Conservation (phyloP, 2,797 vertebrate species). For the Falco biarmicus region DNA sequence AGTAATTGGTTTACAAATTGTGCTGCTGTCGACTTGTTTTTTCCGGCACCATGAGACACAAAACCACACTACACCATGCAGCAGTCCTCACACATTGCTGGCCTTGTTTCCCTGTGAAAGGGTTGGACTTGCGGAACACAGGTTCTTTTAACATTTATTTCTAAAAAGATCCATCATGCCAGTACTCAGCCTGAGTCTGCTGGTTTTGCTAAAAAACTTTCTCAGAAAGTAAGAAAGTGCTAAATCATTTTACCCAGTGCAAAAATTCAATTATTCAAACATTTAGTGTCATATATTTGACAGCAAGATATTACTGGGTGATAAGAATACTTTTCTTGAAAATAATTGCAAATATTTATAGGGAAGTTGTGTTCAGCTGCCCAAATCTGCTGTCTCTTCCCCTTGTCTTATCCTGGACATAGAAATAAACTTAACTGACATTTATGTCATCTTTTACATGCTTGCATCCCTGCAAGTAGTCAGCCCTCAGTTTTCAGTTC, state of each 20-base stretch:
- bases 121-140: conserved; percentile 10
- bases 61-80: not conserved
- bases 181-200: not conserved
- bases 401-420: not conserved
- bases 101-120: conserved; percentile 31
- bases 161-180: not conserved
- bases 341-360: not conserved
- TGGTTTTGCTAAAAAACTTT: conserved; percentile 4
- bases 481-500: not conserved
- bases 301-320: not conserved
- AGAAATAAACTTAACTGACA: not conserved
- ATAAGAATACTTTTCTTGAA: not conserved
- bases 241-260: not conserved
- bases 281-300: not conserved
- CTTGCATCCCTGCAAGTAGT: not conserved
- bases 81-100: conserved; percentile 27
- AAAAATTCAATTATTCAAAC: not conserved
- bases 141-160: conserved; percentile 46
- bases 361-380: not conserved
- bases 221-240: not conserved
- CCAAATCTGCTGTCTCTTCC: not conserved
- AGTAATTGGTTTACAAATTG: conserved; percentile 63
- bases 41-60: not conserved
- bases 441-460: not conserved
- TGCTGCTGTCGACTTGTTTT: conserved; percentile 43